Evolutionary conservation across 2,113 vertebrate genomes (phyloP).

Genomic region (Vidua chalybeata): DNA sequence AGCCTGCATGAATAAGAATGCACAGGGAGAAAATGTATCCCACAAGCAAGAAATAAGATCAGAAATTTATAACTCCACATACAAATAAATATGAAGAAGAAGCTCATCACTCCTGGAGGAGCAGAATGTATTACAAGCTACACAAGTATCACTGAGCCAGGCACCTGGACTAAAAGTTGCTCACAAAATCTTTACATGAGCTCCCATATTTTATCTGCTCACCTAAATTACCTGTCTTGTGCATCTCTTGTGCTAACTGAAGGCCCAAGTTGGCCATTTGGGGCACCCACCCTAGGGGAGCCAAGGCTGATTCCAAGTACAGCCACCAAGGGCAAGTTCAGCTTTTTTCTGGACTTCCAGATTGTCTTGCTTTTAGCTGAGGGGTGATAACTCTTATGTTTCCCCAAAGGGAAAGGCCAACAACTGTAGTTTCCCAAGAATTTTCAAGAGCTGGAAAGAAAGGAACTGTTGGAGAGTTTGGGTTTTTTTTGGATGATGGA

Average conservation of each 20-base stretch:
- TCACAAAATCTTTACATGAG: not conserved
- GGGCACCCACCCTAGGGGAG: not conserved
- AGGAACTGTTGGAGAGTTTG: not conserved
- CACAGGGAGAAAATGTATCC: not conserved
- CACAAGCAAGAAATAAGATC: not conserved
- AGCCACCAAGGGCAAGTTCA: not conserved
- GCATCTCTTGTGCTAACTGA: not conserved
- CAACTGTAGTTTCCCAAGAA: not conserved
- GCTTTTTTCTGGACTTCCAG: not conserved
- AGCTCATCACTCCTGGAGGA: not conserved
- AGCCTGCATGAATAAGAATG: not conserved
- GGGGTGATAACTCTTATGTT: not conserved
- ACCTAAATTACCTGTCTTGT: not conserved
- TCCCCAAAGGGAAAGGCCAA: not conserved
- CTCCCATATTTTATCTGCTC: not conserved
- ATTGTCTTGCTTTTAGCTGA: not conserved
- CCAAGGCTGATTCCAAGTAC: not conserved
- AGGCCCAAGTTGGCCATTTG: not conserved
- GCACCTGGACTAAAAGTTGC: not conserved
- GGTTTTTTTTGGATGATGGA: fast-evolving
- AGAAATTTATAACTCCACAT: not conserved
- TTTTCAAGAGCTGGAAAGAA: not conserved
- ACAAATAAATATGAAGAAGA: not conserved
- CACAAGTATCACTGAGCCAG: not conserved
- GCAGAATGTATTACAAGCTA: not conserved